Evolutionary conservation across 2,113 vertebrate genomes (phyloP).

Genomic region (Donacobius atricapilla): DNA sequence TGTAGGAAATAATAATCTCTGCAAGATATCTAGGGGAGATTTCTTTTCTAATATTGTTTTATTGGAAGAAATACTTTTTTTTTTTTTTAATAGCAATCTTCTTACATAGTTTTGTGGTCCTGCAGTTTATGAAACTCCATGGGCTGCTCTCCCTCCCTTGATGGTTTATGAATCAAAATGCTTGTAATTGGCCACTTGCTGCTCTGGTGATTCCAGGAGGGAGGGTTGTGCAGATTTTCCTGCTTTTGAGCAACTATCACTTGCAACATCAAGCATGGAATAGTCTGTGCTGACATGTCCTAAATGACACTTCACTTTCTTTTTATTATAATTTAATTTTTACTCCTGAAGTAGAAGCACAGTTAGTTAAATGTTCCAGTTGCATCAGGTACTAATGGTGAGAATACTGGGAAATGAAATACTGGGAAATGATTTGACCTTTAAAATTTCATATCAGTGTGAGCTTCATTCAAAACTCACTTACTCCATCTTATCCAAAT

Average conservation of each 20-base stretch:
- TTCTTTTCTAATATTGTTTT: conserved; percentile 16
- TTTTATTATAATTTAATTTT: not conserved
- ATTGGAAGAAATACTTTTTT: not conserved
- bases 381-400: not conserved
- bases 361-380: not conserved
- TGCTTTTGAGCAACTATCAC: not conserved
- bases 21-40: not conserved
- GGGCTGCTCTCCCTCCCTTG: not conserved
- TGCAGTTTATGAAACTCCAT: not conserved
- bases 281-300: not conserved
- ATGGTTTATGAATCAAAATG: not conserved
- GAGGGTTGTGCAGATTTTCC: not conserved
- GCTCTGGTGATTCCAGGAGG: not conserved
- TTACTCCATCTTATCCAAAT: not conserved
- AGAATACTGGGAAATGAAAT: not conserved
- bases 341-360: not conserved
- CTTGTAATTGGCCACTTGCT: not conserved
- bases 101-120: not conserved
- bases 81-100: not conserved
- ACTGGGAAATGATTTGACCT: not conserved
- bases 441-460: not conserved
- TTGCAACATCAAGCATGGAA: not conserved
- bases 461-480: not conserved
- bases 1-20: conserved; percentile 2
- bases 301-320: not conserved